phyloP scores from a whole-genome alignment of 1,140 invertebrate genomes.

The Papilio dardanus region DNA sequence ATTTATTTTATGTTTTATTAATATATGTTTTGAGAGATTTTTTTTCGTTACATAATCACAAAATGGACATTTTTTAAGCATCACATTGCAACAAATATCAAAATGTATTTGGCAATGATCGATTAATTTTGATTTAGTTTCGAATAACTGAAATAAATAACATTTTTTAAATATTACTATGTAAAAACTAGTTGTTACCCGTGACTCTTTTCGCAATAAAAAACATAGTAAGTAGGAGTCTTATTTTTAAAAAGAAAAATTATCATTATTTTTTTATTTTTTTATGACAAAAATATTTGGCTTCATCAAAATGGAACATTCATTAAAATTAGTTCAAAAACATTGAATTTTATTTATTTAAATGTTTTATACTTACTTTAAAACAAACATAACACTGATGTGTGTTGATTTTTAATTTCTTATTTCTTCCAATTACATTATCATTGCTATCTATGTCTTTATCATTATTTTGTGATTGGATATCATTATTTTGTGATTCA shows the following conservation, averaged over 20 bases:
- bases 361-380: constrained; percentile 53
- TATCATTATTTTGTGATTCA: constrained; percentile 24
- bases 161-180: no score
- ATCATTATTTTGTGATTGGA: constrained; percentile 21
- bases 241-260: no score
- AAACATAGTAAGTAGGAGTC: no score
- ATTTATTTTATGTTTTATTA: constrained; percentile 52
- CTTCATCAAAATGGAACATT: no score
- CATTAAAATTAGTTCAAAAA: no score
- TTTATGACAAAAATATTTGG: no score
- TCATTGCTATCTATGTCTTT: constrained; percentile 31
- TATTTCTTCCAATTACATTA: constrained; percentile 30
- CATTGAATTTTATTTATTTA: not conserved
- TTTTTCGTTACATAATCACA: constrained; percentile 57
- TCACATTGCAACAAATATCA: constrained; percentile 56
- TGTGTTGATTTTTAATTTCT: constrained; percentile 54
- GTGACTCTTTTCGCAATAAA: no score
- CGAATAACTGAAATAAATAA: constrained; percentile 59
- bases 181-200: no score
- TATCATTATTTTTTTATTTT: no score
- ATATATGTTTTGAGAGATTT: constrained; percentile 52
- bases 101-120: constrained; percentile 67
- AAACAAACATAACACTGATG: constrained; percentile 72
- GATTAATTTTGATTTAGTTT: constrained; percentile 59
- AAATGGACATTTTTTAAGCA: constrained; percentile 66